Conservation (phyloP, 2,113 vertebrate species). For the Percopsis transmontana region DNA sequence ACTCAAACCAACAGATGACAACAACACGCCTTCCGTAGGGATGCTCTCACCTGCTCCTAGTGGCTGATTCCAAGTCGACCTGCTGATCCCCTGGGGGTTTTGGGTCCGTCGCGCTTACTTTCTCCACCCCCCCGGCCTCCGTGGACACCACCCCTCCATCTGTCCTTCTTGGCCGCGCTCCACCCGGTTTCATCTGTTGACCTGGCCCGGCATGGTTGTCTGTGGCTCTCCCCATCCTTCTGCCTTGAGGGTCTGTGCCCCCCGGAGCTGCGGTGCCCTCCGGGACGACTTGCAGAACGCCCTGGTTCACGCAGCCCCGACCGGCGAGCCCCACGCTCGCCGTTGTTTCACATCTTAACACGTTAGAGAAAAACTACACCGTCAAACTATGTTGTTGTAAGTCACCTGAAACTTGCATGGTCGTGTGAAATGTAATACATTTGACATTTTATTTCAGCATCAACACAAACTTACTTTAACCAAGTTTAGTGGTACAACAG, state of each 20-base stretch:
- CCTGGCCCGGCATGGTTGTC: conserved; percentile 17
- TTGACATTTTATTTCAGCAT: too few species aligned
- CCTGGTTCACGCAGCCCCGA: conserved; percentile 63
- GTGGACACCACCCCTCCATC: conserved; percentile 37
- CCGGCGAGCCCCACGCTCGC: conserved; percentile 78
- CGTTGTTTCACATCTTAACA: conserved; percentile 78
- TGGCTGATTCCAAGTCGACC: conserved; percentile 44
- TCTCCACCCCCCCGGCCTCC: conserved; percentile 33
- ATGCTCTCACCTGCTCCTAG: conserved; percentile 54
- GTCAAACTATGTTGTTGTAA: too few species aligned
- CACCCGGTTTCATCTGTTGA: conserved; percentile 24
- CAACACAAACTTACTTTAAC: too few species aligned
- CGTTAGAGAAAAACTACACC: conserved; percentile 4
- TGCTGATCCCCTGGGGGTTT: conserved; percentile 53
- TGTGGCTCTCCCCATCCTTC: conserved; percentile 1
- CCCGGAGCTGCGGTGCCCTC: conserved; percentile 38
- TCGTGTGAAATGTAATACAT: too few species aligned
- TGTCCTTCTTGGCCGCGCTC: conserved; percentile 29
- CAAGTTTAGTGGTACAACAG: too few species aligned
- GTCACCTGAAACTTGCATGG: too few species aligned
- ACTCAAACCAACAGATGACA: not conserved
- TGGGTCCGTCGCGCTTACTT: conserved; percentile 36
- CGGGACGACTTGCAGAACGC: conserved; percentile 21
- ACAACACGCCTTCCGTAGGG: conserved; percentile 8
- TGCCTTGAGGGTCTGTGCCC: conserved; percentile 29